Conservation (phyloP, 2,888 invertebrate genomes). For the Tetragonula carbonaria region DNA sequence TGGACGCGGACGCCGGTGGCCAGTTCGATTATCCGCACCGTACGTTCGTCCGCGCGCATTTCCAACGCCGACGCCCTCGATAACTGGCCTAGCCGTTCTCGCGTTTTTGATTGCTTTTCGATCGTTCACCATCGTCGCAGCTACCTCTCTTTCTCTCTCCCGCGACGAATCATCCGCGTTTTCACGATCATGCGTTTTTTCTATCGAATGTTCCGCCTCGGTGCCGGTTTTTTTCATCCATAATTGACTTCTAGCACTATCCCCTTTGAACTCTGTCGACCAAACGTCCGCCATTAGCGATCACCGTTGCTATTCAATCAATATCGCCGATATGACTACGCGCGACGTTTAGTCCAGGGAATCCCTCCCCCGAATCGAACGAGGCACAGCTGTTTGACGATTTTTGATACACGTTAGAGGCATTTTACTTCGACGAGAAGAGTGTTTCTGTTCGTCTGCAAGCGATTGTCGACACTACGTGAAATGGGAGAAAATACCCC, state of each 20-base stretch:
- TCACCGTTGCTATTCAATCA: too few relatives aligned
- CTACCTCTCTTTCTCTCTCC: background rate
- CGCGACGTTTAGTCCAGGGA: too few relatives aligned
- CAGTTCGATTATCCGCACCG: conserved; percentile 37
- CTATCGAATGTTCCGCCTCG: background rate
- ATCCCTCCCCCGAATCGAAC: too few relatives aligned
- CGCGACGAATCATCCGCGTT: background rate
- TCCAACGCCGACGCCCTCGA: background rate
- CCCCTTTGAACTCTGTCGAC: background rate
- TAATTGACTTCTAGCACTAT: background rate
- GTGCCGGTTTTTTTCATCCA: background rate
- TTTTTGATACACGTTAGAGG: too few relatives aligned
- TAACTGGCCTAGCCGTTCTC: conserved; percentile 5
- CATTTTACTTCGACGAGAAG: too few relatives aligned
- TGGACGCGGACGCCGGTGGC: background rate
- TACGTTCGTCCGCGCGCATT: conserved; percentile 9
- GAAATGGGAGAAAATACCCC: too few relatives aligned
- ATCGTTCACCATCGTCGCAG: background rate
- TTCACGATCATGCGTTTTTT: background rate
- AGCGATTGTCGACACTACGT: too few relatives aligned
- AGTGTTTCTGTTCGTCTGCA: too few relatives aligned
- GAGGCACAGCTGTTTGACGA: too few relatives aligned
- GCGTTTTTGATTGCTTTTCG: conserved; percentile 36
- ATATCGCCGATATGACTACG: too few relatives aligned
- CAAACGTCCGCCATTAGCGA: background rate